Evolutionary conservation across 2,888 invertebrate species (phyloP).

Genomic region (Aspidiotus rigidus): DNA sequence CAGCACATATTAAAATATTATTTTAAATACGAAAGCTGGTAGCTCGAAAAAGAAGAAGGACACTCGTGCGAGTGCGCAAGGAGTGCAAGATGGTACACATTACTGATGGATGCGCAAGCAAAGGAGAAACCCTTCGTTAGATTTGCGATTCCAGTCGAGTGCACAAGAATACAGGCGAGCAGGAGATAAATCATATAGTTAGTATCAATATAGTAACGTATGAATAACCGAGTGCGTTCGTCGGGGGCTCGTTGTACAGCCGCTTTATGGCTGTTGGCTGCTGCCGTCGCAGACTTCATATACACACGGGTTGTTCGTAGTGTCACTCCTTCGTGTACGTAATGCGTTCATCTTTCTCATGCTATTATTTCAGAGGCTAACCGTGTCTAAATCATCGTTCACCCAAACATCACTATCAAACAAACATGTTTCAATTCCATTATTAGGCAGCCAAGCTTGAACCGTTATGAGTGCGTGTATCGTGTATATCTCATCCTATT

Average conservation of each 20-base stretch:
- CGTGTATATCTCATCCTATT: background rate
- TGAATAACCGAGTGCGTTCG: constrained; percentile 20
- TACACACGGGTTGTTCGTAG: constrained; percentile 29
- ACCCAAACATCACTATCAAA: constrained; percentile 2
- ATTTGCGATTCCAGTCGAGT: constrained; percentile 32
- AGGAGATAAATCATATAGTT: constrained; percentile 28
- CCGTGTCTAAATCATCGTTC: constrained; percentile 28
- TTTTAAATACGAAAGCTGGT: too few species aligned
- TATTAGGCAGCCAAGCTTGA: constrained; percentile 1
- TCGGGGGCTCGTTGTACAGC: background rate
- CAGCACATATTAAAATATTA: too few species aligned
- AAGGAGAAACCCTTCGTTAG: constrained; percentile 23
- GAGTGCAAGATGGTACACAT: background rate
- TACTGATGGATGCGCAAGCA: background rate
- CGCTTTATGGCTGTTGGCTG: constrained; percentile 19
- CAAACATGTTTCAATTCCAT: too few species aligned
- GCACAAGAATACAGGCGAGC: constrained; percentile 29
- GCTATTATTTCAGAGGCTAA: constrained; percentile 31
- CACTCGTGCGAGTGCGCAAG: background rate
- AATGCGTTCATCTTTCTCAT: constrained; percentile 16
- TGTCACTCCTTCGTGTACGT: constrained; percentile 31
- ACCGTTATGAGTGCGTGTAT: constrained; percentile 18
- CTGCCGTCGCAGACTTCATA: background rate
- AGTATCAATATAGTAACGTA: too few species aligned
- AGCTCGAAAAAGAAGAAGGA: too few species aligned